Conservation (phyloP, 2,888 invertebrate genomes). For the Dryobota labecula region DNA sequence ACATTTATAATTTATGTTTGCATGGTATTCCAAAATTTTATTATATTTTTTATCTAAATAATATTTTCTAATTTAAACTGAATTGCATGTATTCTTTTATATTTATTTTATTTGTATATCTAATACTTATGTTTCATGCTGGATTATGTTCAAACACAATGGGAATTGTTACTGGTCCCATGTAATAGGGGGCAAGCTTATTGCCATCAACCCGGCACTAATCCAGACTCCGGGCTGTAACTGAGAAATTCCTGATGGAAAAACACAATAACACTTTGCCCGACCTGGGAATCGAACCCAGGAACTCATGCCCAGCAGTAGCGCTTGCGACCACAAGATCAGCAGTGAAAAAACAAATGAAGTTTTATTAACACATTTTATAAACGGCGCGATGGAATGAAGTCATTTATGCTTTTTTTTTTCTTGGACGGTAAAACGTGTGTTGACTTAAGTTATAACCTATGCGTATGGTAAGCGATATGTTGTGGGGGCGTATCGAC, state of each 20-base stretch:
- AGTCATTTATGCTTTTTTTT: slow-evolving; percentile 59
- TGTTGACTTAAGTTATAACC: slow-evolving; percentile 57
- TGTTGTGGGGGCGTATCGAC: slow-evolving; percentile 55
- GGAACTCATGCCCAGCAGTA: neutral
- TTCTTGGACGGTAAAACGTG: slow-evolving; percentile 54
- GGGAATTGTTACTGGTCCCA: too few relatives aligned
- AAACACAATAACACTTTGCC: neutral
- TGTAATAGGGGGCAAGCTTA: neutral
- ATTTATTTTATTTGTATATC: too few relatives aligned
- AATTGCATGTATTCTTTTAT: too few relatives aligned
- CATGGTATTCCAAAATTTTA: too few relatives aligned
- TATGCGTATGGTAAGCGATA: slow-evolving; percentile 45
- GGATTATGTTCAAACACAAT: too few relatives aligned
- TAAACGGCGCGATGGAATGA: slow-evolving; percentile 53
- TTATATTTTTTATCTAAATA: too few relatives aligned
- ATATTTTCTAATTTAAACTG: too few relatives aligned
- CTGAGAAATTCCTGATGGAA: neutral
- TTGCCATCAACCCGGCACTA: neutral
- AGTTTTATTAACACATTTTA: slow-evolving; percentile 39
- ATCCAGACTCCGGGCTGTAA: neutral
- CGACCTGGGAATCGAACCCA: neutral
- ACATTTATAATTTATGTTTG: too few relatives aligned
- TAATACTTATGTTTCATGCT: too few relatives aligned
- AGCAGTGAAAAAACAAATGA: slow-evolving; percentile 7
- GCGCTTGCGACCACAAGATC: neutral